Evolutionary conservation across 2,113 vertebrate species (phyloP), one percentile per base, ranked within the genome.

Genomic region (Archocentrus centrarchus): DNA sequence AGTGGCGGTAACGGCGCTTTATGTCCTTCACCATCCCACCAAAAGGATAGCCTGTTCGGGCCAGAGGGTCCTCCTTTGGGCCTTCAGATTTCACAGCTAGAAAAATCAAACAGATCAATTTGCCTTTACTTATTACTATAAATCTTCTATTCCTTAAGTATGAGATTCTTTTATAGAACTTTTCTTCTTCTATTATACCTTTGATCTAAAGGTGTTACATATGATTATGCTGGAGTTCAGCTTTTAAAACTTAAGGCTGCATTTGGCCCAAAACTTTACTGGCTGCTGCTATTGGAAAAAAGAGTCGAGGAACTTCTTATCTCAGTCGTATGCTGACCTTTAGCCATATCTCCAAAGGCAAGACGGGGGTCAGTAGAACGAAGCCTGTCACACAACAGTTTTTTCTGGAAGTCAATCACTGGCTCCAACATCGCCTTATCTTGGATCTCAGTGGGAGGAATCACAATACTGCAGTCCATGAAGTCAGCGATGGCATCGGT

Each of bases 401-500:
- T 94, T 7, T 79, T 95, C 95, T 99, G 98, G 93, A 97, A 96
- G 0, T 92, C 93, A 3, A 98, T 93, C 88, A 99, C 89, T 1
- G 94, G 89, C 17, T 89, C 94, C 32, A 99, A 94, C 84, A 96
- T 97, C 30, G 83, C 85, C 83, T 96, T 94, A 0, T 90, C 96
- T 15, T 96, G 96, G 55, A 92, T 90, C 13, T 98, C 97, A 2
- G 91, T 94, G 79, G 98, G 98, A 0, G 98, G 97, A 88, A 99
- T 93, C 59, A 99, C 97, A 1, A 99, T 96, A 94, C 97, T 98
- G 95, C 96, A 97, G 59, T 98, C 97, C 95, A 99, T 95, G 86
- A 99, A 99, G 75, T 94, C 96, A 24, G 97, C 96, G 7, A 99
- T 90, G 17, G 95, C 96, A 5, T 66, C 83, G 68, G 96, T 86